Evolutionary conservation across 2,113 vertebrate species (phyloP).

Genomic region (Motacilla tschutschensis): DNA sequence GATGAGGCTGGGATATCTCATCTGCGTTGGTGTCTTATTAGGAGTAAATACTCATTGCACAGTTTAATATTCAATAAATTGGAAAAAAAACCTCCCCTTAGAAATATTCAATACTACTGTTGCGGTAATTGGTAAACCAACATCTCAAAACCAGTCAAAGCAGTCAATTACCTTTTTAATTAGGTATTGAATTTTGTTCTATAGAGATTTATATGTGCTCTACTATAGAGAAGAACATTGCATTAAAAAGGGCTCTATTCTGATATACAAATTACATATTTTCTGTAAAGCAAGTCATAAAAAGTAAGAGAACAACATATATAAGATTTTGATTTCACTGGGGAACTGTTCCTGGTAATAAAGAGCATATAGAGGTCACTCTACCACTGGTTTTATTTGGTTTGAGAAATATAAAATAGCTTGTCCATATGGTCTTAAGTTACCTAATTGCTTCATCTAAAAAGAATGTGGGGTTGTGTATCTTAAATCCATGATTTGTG

Average conservation of each 20-base stretch:
- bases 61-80: neutral
- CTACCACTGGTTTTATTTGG: slow-evolving; percentile 44
- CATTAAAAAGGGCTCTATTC: slow-evolving; percentile 7
- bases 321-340: slow-evolving; percentile 46
- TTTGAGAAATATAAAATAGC: slow-evolving; percentile 52
- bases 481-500: slow-evolving; percentile 41
- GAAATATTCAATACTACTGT: neutral
- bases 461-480: slow-evolving; percentile 55
- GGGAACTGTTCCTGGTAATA: slow-evolving; percentile 38
- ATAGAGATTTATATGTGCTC: neutral
- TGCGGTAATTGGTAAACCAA: neutral
- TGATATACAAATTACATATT: slow-evolving; percentile 25
- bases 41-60: neutral
- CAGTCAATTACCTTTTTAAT: slow-evolving; percentile 9
- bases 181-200: neutral
- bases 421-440: slow-evolving; percentile 53
- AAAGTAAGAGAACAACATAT: slow-evolving; percentile 20
- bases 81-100: neutral
- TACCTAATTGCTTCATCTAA: slow-evolving; percentile 57
- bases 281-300: slow-evolving; percentile 45
- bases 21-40: neutral
- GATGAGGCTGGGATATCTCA: neutral
- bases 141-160: neutral
- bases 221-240: neutral
- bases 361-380: slow-evolving; percentile 38